Percentiles rank a stretch among this genome's conserved stretches.
These are phyloP conservation scores for Eulemur coronatus DNA, from an alignment of 2,797 vertebrate genomes.

Conservation along the genomic window DNA sequence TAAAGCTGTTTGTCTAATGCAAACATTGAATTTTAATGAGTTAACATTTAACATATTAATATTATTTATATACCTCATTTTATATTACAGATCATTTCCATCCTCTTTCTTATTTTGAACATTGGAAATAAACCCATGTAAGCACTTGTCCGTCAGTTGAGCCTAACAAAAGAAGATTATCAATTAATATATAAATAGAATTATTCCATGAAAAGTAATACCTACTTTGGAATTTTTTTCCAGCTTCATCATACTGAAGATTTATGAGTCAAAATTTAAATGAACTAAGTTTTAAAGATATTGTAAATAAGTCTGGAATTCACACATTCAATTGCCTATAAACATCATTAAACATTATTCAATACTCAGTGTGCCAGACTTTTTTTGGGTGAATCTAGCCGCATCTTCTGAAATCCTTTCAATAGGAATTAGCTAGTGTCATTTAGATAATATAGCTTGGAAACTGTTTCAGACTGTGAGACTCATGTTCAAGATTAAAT, in stretches of 20 bases:
- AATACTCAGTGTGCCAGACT: slow-evolving; percentile 65
- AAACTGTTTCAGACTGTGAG: not conserved
- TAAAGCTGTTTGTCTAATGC: not conserved
- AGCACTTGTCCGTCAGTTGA: slow-evolving; percentile 53
- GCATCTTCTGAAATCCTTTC: slow-evolving; percentile 39
- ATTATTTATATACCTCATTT: slow-evolving; percentile 59
- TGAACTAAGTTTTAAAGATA: slow-evolving; percentile 57
- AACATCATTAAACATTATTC: slow-evolving; percentile 66
- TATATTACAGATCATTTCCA: slow-evolving; percentile 72
- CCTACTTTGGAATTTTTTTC: slow-evolving; percentile 53
- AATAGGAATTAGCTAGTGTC: not conserved
- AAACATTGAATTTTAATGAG: slow-evolving; percentile 28
- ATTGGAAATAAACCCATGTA: slow-evolving; percentile 69
- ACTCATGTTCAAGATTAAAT: slow-evolving; percentile 18
- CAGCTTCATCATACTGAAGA: slow-evolving; percentile 58
- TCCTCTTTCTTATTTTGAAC: slow-evolving; percentile 71
- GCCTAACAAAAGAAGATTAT: slow-evolving; percentile 64
- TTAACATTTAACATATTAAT: slow-evolving; percentile 50
- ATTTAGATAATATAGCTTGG: not conserved
- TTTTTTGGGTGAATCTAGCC: slow-evolving; percentile 20
- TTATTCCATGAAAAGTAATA: slow-evolving; percentile 62
- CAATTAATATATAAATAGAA: slow-evolving; percentile 63
- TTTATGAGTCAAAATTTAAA: slow-evolving; percentile 56
- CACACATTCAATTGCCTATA: slow-evolving; percentile 44
- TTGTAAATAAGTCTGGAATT: slow-evolving; percentile 58